Conservation (phyloP, 2,888 invertebrate species). For the Eurytoma adleriae region DNA sequence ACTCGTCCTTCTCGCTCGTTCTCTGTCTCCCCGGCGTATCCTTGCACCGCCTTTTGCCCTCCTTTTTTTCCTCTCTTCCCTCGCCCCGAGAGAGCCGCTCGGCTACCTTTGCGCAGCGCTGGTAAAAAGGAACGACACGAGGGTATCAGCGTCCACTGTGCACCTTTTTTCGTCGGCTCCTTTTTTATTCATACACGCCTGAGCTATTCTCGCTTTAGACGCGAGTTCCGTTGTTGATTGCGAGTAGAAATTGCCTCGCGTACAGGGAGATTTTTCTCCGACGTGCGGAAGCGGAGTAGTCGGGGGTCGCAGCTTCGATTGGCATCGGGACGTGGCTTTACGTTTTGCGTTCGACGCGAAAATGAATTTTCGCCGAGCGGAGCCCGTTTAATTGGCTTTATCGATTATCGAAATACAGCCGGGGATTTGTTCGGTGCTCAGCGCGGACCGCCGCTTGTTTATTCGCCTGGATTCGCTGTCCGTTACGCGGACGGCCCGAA, state of each 20-base stretch:
- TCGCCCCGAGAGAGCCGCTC: too few relatives aligned
- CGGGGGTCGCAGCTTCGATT: not conserved
- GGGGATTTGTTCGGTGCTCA: not conserved
- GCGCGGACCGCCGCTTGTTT: not conserved
- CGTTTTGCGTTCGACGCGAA: not conserved
- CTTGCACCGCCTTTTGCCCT: not conserved
- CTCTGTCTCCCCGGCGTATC: not conserved
- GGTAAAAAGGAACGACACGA: not conserved
- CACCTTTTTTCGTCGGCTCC: not conserved
- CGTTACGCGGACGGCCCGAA: too few relatives aligned
- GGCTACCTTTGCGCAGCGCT: not conserved
- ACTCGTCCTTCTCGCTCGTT: too few relatives aligned
- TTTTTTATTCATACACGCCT: not conserved
- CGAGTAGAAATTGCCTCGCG: not conserved
- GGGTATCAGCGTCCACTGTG: not conserved
- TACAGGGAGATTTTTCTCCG: not conserved
- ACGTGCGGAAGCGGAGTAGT: not conserved
- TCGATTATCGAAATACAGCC: conserved; percentile 24
- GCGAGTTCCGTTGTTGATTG: not conserved
- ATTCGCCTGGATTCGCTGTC: not conserved
- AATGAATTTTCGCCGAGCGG: conserved; percentile 4
- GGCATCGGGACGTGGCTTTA: not conserved
- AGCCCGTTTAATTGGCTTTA: conserved; percentile 28
- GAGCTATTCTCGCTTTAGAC: not conserved
- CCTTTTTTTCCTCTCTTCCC: not conserved